Conservation (phyloP, 2,888 invertebrate species). For the Neoscelio sp. region DNA sequence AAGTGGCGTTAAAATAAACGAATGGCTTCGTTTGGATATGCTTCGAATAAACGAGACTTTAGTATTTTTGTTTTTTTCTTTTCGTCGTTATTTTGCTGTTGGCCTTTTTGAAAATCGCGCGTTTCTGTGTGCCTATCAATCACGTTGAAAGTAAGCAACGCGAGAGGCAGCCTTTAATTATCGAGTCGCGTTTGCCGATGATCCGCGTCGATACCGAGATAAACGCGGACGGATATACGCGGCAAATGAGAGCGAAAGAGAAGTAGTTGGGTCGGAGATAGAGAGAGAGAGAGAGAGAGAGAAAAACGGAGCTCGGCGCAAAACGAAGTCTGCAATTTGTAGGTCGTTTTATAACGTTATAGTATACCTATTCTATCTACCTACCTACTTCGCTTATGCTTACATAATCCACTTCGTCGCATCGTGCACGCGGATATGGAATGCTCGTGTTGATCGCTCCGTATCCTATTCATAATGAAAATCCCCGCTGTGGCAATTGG, state of each 20-base stretch:
- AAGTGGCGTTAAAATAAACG: too few relatives aligned
- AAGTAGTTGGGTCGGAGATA: not conserved
- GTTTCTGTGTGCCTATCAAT: too few relatives aligned
- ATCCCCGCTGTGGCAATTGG: too few relatives aligned
- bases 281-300: conserved; percentile 8
- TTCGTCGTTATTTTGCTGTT: too few relatives aligned
- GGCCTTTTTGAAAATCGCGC: too few relatives aligned
- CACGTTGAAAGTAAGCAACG: not conserved
- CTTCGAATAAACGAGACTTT: too few relatives aligned
- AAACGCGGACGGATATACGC: conserved; percentile 29
- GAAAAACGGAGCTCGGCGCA: conserved; percentile 19
- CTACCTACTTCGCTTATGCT: conserved; percentile 42
- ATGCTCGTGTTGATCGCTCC: too few relatives aligned
- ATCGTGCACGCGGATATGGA: conserved; percentile 27
- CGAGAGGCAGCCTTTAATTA: conserved; percentile 39
- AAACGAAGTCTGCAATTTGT: conserved; percentile 52
- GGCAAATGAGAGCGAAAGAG: conserved; percentile 16
- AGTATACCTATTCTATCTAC: conserved; percentile 14
- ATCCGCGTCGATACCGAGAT: conserved; percentile 32
- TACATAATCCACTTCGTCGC: conserved; percentile 48
- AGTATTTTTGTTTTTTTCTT: too few relatives aligned
- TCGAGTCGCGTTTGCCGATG: conserved; percentile 22
- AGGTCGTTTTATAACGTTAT: conserved; percentile 56
- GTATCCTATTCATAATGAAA: conserved; percentile 48
- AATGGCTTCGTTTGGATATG: too few relatives aligned